Percentiles rank a stretch among this genome's conserved stretches.
Conservation (phyloP, 2,888 invertebrate species). For the Amiota mariae region DNA sequence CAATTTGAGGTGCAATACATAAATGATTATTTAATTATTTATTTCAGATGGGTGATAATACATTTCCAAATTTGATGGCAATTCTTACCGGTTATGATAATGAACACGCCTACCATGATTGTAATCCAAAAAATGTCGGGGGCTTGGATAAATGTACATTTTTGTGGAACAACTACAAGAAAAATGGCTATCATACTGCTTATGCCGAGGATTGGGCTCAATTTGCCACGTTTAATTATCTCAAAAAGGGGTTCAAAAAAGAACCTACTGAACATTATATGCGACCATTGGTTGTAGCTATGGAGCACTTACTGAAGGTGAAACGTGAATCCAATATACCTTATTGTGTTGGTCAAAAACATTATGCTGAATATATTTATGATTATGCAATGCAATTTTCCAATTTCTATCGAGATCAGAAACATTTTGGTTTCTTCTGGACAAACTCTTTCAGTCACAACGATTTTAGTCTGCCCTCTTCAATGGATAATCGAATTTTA, state of each 20-base stretch:
- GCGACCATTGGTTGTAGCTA: constrained; percentile 81
- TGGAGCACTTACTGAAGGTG: constrained; percentile 76
- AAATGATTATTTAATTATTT: neutral
- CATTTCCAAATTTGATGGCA: constrained; percentile 91
- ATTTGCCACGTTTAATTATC: constrained; percentile 81
- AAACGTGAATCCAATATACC: constrained; percentile 74
- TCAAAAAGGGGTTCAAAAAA: constrained; percentile 80
- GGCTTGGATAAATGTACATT: constrained; percentile 82
- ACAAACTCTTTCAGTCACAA: constrained; percentile 85
- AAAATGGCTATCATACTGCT: constrained; percentile 82
- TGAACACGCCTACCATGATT: constrained; percentile 73
- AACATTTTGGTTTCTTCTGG: constrained; percentile 86
- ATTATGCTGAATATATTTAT: constrained; percentile 80
- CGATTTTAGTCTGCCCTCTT: constrained; percentile 77
- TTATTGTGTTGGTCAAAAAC: constrained; percentile 78
- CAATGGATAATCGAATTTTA: constrained; percentile 78
- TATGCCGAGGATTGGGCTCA: constrained; percentile 84
- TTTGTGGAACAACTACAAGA: constrained; percentile 84
- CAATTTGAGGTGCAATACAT: neutral
- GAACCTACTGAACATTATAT: constrained; percentile 88
- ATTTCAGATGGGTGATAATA: constrained; percentile 85
- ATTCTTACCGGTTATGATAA: constrained; percentile 81
- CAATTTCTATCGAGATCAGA: constrained; percentile 75
- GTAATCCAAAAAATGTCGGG: constrained; percentile 74
- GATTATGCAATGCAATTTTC: constrained; percentile 81